These are phyloP conservation scores for Poeciliopsis paucimaculata DNA, from an alignment of 2,797 vertebrate species.

Conservation along the genomic window DNA sequence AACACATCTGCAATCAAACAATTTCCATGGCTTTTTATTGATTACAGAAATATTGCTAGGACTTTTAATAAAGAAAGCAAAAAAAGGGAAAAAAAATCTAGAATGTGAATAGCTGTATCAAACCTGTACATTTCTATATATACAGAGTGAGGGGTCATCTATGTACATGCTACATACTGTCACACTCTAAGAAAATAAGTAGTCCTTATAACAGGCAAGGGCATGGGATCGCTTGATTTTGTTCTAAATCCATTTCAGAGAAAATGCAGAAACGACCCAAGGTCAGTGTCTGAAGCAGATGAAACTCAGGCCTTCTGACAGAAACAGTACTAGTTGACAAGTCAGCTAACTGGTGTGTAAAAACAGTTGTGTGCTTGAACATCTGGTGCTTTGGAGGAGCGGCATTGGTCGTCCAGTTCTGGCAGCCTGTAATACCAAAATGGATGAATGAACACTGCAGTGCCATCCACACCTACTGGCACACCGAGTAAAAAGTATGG, in stretches of 20 bases:
- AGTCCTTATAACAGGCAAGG: slow-evolving; percentile 50
- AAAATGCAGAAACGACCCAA: slow-evolving; percentile 40
- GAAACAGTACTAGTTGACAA: slow-evolving; percentile 59
- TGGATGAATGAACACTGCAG: slow-evolving; percentile 42
- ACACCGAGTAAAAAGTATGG: background rate
- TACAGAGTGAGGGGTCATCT: slow-evolving; percentile 72
- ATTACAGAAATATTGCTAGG: slow-evolving; percentile 81
- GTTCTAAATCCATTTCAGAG: slow-evolving; percentile 28
- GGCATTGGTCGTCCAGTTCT: slow-evolving; percentile 60
- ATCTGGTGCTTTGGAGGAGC: slow-evolving; percentile 47
- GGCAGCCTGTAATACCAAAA: slow-evolving; percentile 47
- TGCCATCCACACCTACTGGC: background rate
- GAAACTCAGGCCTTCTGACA: slow-evolving; percentile 35
- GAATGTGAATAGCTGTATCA: slow-evolving; percentile 75
- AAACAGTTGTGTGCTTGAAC: slow-evolving; percentile 66
- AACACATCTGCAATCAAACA: slow-evolving; percentile 54
- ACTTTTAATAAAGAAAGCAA: slow-evolving; percentile 66
- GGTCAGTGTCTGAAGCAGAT: slow-evolving; percentile 39
- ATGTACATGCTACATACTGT: slow-evolving; percentile 80
- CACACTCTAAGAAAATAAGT: slow-evolving; percentile 66
- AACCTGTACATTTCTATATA: slow-evolving; percentile 75
- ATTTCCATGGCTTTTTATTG: slow-evolving; percentile 71
- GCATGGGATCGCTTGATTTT: slow-evolving; percentile 36
- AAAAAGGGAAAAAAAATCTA: slow-evolving; percentile 48
- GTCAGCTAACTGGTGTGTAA: slow-evolving; percentile 55